Conservation (phyloP, 2,888 invertebrate genomes). For the Morpho achilles region DNA sequence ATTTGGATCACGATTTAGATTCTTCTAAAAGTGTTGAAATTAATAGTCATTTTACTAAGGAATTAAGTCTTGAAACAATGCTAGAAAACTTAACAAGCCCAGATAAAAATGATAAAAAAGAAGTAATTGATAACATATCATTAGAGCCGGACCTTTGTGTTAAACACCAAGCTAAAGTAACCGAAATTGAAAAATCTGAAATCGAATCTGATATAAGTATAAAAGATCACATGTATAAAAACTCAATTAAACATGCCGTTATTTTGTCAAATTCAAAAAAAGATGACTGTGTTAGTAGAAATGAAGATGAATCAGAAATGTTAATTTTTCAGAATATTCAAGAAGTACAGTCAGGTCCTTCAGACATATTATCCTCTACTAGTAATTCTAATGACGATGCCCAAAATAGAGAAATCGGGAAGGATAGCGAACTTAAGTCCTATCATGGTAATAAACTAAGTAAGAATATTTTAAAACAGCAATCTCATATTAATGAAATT, state of each 20-base stretch:
- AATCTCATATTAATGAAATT: not conserved
- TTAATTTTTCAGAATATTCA: not conserved
- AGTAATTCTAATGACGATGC: not conserved
- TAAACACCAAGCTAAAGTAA: no score
- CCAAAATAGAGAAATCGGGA: not conserved
- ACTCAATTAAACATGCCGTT: not conserved
- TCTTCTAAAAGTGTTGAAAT: slow-evolving; percentile 37
- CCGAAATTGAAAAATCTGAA: no score
- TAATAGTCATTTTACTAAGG: slow-evolving; percentile 43
- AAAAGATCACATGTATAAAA: no score
- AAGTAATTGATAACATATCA: slow-evolving; percentile 10
- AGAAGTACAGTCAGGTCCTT: not conserved
- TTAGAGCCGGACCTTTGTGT: not conserved
- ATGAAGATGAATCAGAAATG: not conserved
- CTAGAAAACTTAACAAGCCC: slow-evolving; percentile 42
- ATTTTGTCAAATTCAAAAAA: not conserved
- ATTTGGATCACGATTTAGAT: slow-evolving; percentile 54
- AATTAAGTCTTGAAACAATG: slow-evolving; percentile 49
- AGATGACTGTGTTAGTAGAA: not conserved
- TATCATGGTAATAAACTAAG: no score
- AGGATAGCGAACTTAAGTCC: not conserved
- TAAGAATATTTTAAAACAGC: not conserved
- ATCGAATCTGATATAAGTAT: no score
- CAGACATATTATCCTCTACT: not conserved
- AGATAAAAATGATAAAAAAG: slow-evolving; percentile 25